Conservation (phyloP, 2,888 invertebrate genomes). For the Idaea straminata region DNA sequence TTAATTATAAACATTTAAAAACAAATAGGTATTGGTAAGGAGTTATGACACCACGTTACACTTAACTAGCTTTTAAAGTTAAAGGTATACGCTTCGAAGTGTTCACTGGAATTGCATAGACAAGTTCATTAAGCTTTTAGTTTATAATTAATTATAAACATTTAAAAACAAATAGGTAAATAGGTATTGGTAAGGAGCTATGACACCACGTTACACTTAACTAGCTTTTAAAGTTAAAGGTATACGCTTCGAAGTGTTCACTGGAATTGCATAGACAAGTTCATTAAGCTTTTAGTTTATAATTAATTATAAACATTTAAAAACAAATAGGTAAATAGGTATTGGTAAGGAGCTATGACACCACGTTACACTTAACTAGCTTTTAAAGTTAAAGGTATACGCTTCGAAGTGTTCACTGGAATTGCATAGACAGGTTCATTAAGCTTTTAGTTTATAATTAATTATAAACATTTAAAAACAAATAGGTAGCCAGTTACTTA, state of each 20-base stretch:
- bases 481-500: background rate
- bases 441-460: background rate
- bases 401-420: conserved; percentile 4
- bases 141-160: too few species aligned
- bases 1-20: too few species aligned
- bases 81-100: conserved; percentile 4
- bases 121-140: too few species aligned
- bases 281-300: background rate
- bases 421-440: background rate
- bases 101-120: conserved; percentile 1
- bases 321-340: conserved; percentile 15
- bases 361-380: conserved; percentile 3
- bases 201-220: conserved; percentile 4
- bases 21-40: conserved; percentile 21
- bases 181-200: conserved; percentile 31
- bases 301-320: background rate
- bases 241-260: conserved; percentile 3
- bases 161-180: too few species aligned
- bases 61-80: conserved; percentile 3
- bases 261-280: background rate
- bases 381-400: conserved; percentile 3
- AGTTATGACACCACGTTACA: conserved; percentile 13
- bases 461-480: background rate
- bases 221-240: conserved; percentile 5
- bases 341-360: conserved; percentile 26